Evolutionary conservation across 2,113 vertebrate genomes (phyloP), one percentile per base, ranked within the genome.

Genomic region (Oncorhynchus tshawytscha): DNA sequence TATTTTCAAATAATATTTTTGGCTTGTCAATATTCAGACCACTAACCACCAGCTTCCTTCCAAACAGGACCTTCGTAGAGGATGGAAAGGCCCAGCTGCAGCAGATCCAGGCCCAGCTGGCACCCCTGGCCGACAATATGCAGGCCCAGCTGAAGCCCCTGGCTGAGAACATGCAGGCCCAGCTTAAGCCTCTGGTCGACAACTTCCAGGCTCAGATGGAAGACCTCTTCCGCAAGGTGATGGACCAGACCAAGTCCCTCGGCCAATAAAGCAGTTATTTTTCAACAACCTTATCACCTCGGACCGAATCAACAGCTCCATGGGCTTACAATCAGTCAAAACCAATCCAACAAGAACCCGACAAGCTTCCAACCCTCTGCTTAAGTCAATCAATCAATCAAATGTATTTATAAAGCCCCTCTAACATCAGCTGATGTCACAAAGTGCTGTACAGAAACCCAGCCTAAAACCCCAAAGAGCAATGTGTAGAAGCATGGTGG

Each of bases 101-200:
- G 80, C 87, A 89, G 68, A 1, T 92, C 66, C 86, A 89, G 72
- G 82, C 83, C 0, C 83, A 92, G 60, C 3, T 92, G 48, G 79
- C 49, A 72, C 48, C 69, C 0, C 45, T 73, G 1, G 54, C 69
- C 8, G 0, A 77, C 75, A 80, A 6, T 3, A 0, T 89, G 0
- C 76, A 91, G 81, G 81, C 82, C 11, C 82, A 88, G 51, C 16
- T 91, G 29, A 77, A 59, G n/a, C 90, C 90, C 31, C 22, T 92
- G 79, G 29, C 81, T 2, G 75, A 68, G 2, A 70, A 34, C 8
- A 0, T 90, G 16, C 85, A 90, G 84, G 20, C 79, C 49, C 85
- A 88, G 73, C 0, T 90, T 24, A 72, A 84, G 80, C 84, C 91
- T 70, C 20, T 91, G 72, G 0, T 90, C 0, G 72, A 85, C 0